Base-by-base conservation (phyloP, 2,113 vertebrate species). In the Scolopax mira region DNA sequence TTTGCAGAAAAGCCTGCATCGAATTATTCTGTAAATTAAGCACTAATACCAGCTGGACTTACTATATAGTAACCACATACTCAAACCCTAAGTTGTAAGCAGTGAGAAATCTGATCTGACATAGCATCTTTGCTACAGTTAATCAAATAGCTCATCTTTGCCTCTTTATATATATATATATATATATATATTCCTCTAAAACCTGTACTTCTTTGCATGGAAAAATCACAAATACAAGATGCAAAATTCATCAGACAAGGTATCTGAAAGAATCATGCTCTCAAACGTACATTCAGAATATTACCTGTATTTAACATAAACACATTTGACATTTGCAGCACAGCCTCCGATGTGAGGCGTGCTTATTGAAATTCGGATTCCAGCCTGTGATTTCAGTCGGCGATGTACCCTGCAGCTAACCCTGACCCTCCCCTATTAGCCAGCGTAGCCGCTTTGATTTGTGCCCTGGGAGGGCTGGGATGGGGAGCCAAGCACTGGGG, bases 221-320 rank as follows among this genome's bases (percentile, higher is more conserved):
- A 84, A 79, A 69, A 95, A 90, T 72, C 89, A 64, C 94, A 57
- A 90, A 81, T 54, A 44, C 3, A 19, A 88, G 88, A 91, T 67
- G 91, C 94, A 94, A 90, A 96, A 93, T 89, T 64, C 54, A 88
- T 79, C 83, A 81, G 93, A 93, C 90, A 85, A n/a, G 86, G 3
- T 46, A 86, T 93, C 70, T 81, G 86, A 87, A 77, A 75, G 93
- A 87, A 61, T 79, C 52, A 23, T 23, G 83, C 91, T 86, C 90
- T 25, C 54, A 15, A 55, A 75, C 22, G 3, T 54, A 9, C 65
- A 21, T 15, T 51, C 75, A 12, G 31, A 54, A 2, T 52, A 33
- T 90, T 93, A 90, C 96, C 96, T 92, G 90, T 35, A 67, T 85
- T 92, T 72, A 90, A 86, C 93, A 79, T 84, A 69, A 96, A 83